Percentiles rank a stretch among this genome's conserved stretches.
These are phyloP conservation scores for Cheilosia vernalis DNA, from an alignment of 2,888 invertebrate species.

Conservation along the genomic window DNA sequence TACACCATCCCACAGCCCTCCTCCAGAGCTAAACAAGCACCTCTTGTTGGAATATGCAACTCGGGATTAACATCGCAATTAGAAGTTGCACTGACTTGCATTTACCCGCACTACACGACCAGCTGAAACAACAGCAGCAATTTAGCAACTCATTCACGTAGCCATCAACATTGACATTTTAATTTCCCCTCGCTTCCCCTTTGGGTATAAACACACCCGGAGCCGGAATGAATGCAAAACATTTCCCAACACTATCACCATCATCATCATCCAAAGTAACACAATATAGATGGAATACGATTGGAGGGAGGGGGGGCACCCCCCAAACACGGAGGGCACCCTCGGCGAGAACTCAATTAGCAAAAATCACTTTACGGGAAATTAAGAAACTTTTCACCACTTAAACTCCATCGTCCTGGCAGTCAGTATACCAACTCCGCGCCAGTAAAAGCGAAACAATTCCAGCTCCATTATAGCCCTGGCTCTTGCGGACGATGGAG, in stretches of 20 bases:
- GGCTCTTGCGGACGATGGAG: conserved; percentile 5
- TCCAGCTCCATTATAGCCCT: neutral
- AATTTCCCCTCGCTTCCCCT: conserved; percentile 46
- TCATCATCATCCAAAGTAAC: conserved; percentile 44
- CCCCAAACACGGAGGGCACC: conserved; percentile 17
- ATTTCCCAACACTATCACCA: conserved; percentile 41
- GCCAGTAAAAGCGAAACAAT: conserved; percentile 51
- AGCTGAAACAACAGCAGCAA: conserved; percentile 10
- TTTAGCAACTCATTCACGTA: conserved; percentile 36
- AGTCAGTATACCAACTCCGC: neutral
- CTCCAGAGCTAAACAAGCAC: too few species aligned
- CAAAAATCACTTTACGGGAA: conserved; percentile 75
- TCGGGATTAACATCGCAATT: conserved; percentile 10
- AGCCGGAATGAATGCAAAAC: conserved; percentile 53
- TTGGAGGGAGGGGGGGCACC: neutral
- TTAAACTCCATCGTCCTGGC: conserved; percentile 59
- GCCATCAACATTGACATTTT: conserved; percentile 64
- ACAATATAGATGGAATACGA: conserved; percentile 42
- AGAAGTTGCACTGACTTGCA: neutral
- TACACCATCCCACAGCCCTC: too few species aligned
- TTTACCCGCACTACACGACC: too few species aligned
- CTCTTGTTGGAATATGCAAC: too few species aligned
- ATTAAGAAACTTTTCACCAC: conserved; percentile 75
- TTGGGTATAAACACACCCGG: neutral
- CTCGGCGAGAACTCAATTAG: conserved; percentile 71